phyloP scores from a whole-genome alignment of 1,140 invertebrate genomes.

The Magallana angulata region DNA sequence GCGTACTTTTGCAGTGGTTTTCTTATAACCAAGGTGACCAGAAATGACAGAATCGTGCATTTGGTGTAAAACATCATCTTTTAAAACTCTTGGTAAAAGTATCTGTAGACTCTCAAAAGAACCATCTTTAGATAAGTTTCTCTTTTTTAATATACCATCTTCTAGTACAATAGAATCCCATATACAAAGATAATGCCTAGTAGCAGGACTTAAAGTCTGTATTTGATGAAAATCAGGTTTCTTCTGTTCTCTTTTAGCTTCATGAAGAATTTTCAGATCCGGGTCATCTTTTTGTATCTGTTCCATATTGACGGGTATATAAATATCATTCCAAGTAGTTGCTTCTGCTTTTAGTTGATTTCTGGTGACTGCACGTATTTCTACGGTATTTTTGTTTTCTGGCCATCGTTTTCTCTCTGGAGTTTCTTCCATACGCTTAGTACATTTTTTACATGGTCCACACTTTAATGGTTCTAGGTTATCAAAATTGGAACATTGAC shows the following conservation, averaged over 20 bases:
- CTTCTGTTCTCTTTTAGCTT: neutral
- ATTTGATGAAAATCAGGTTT: constrained; percentile 20
- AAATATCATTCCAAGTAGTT: too few species aligned
- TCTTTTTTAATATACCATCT: constrained; percentile 24
- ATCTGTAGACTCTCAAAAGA: constrained; percentile 38
- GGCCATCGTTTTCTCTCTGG: too few species aligned
- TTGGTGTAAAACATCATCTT: too few species aligned
- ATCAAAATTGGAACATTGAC: too few species aligned
- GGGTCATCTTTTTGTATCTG: constrained; percentile 41
- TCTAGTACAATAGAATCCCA: constrained; percentile 5
- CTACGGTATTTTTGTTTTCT: too few species aligned
- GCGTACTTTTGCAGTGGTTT: constrained; percentile 49
- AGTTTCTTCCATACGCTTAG: too few species aligned
- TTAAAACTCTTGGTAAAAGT: too few species aligned
- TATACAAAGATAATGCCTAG: constrained; percentile 33
- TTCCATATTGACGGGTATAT: too few species aligned
- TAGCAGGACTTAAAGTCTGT: neutral
- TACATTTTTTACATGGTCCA: too few species aligned
- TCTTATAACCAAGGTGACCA: constrained; percentile 59
- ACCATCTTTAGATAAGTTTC: constrained; percentile 1
- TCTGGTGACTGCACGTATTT: too few species aligned
- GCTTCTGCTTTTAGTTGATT: too few species aligned
- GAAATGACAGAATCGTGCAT: constrained; percentile 47
- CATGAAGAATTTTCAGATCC: constrained; percentile 2
- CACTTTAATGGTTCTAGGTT: too few species aligned